Evolutionary conservation across 2,888 invertebrate species (phyloP), one percentile per base, ranked within the genome.

Genomic region (Hypolimnas misippus): DNA sequence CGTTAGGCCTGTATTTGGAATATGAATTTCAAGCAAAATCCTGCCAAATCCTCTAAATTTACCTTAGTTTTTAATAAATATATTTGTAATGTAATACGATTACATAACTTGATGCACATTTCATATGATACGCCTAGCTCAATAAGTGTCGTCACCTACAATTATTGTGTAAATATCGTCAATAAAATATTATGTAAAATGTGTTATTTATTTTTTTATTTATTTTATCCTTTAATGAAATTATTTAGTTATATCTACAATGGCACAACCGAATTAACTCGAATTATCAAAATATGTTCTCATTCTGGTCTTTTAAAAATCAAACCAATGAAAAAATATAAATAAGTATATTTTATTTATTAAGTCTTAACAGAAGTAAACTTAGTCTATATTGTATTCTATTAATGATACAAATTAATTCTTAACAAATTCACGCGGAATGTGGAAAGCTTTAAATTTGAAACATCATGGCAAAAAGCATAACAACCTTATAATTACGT

Each of bases 121-220:
- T 91, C 89, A 86, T 88, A 89, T 84, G 80, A 84, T 87, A 89
- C 77, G 86, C 84, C 84, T 92, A 92, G 90, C 89, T 90, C 89
- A 89, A 87, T 91, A 91, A 90, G 89, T 91, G 89, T 89, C 87
- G 89, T 89, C 90, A 92, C 90, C 90, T 86, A 81, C 86, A 87
- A 84, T 80, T 81, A 87, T 86, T 87, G 82, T 92, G 92, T 92
- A 92, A 89, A 92, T 92, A 92, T 89, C 87, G 81, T 89, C 88
- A 85, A 86, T 91, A 89, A 91, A 88, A 89, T 91, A 91, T 85
- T 72, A 90, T 90, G 89, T 90, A 89, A 91, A 91, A 89, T 83
- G 87, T 89, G 90, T 89, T 89, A 87, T 78, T 73, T 76, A 68
- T 73, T 74, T 75, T 75, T 65, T 76, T 80, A 75, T 71, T 51